Conservation (phyloP, 2,888 invertebrate species). For the Crocallis elinguaria region DNA sequence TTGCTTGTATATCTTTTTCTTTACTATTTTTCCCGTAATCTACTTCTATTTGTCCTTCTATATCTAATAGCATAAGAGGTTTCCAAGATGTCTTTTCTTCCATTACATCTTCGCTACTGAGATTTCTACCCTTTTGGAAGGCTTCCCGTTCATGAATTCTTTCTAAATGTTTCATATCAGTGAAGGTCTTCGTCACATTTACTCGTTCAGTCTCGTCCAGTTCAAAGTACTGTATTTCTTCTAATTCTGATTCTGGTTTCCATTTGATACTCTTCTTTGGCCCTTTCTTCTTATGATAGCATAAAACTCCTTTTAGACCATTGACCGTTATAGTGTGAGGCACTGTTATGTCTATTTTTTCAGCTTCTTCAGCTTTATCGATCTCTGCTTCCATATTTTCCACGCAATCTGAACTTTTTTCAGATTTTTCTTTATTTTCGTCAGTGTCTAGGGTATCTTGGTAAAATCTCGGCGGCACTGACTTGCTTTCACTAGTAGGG, state of each 20-base stretch:
- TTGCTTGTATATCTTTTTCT: slow-evolving; percentile 94
- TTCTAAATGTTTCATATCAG: slow-evolving; percentile 96
- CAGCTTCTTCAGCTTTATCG: slow-evolving; percentile 65
- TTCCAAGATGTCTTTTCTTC: slow-evolving; percentile 92
- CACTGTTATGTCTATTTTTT: slow-evolving; percentile 65
- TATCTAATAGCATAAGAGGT: slow-evolving; percentile 88
- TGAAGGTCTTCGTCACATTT: slow-evolving; percentile 96
- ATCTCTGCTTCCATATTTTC: slow-evolving; percentile 49
- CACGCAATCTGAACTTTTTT: slow-evolving; percentile 54
- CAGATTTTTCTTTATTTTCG: slow-evolving; percentile 81
- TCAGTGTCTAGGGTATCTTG: slow-evolving; percentile 94
- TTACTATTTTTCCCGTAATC: slow-evolving; percentile 91
- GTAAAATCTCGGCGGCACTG: slow-evolving; percentile 91
- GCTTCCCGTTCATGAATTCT: slow-evolving; percentile 93
- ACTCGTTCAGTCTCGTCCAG: slow-evolving; percentile 98
- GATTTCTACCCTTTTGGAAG: slow-evolving; percentile 90
- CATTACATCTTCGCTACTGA: slow-evolving; percentile 92
- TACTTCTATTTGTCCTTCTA: slow-evolving; percentile 86
- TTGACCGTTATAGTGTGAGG: slow-evolving; percentile 78
- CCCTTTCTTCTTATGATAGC: slow-evolving; percentile 90
- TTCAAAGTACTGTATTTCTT: slow-evolving; percentile 95
- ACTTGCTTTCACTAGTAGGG: slow-evolving; percentile 73
- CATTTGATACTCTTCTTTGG: slow-evolving; percentile 93
- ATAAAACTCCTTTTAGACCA: slow-evolving; percentile 90
- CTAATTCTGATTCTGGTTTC: slow-evolving; percentile 91